Conservation (phyloP, 2,888 invertebrate genomes). For the Coleophora flavipennella region DNA sequence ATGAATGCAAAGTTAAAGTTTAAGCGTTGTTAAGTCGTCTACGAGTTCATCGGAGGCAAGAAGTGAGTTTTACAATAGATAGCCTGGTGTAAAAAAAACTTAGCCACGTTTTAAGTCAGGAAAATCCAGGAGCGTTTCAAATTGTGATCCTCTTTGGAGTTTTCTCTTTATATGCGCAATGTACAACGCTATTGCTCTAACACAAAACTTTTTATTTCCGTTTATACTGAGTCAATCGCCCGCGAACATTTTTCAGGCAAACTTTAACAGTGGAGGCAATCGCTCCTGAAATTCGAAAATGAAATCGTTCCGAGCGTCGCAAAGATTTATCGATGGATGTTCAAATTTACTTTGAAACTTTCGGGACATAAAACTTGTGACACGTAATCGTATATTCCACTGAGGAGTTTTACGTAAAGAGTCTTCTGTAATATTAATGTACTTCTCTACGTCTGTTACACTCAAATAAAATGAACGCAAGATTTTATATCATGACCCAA, state of each 20-base stretch:
- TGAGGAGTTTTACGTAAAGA: constrained; percentile 24
- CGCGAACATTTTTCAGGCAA: constrained; percentile 72
- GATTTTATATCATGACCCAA: neutral
- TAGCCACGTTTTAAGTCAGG: constrained; percentile 45
- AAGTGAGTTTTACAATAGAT: constrained; percentile 37
- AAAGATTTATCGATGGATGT: constrained; percentile 72
- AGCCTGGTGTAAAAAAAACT: constrained; percentile 43
- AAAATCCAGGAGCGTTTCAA: constrained; percentile 45
- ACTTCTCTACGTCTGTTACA: neutral
- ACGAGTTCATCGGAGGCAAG: constrained; percentile 21
- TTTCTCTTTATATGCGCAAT: constrained; percentile 62
- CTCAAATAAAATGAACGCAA: neutral
- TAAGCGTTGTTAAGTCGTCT: constrained; percentile 22
- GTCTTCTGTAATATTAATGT: constrained; percentile 1
- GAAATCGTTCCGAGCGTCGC: constrained; percentile 71
- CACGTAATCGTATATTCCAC: constrained; percentile 69
- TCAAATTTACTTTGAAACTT: constrained; percentile 71
- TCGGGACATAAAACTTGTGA: constrained; percentile 70
- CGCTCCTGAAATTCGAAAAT: constrained; percentile 73
- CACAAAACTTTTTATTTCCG: constrained; percentile 72
- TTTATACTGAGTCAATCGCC: constrained; percentile 72
- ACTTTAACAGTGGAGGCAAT: constrained; percentile 73
- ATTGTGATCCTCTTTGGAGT: constrained; percentile 52
- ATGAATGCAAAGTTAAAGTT: constrained; percentile 25
- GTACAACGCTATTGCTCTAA: constrained; percentile 66